Percentiles rank a stretch among this genome's conserved stretches.
Evolutionary conservation across 2,113 vertebrate species (phyloP).

Genomic region (Dascyllus trimaculatus): DNA sequence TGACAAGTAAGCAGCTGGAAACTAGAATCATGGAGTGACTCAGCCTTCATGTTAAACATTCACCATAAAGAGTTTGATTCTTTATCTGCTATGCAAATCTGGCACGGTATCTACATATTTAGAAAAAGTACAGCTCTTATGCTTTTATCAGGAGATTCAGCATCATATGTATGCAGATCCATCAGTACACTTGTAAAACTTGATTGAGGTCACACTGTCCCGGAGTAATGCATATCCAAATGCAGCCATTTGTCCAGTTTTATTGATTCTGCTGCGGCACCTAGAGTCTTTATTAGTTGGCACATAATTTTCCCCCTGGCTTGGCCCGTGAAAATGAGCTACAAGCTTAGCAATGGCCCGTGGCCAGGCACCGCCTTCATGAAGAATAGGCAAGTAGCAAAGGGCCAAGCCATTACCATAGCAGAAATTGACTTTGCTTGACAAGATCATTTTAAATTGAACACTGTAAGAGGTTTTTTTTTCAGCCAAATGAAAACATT

Average conservation of each 20-base stretch:
- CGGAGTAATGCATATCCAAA: conserved; percentile 51
- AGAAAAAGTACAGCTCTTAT: neutral
- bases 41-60: conserved; percentile 39
- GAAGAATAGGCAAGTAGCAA: conserved; percentile 48
- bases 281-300: conserved; percentile 62
- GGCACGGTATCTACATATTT: neutral
- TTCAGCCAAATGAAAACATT: conserved; percentile 26
- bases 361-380: conserved; percentile 42
- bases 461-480: neutral
- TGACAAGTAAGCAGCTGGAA: conserved; percentile 1
- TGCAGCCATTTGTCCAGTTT: conserved; percentile 56
- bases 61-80: conserved; percentile 22
- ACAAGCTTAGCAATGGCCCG: conserved; percentile 58
- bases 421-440: conserved; percentile 54
- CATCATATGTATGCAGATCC: conserved; percentile 33
- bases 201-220: conserved; percentile 39
- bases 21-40: conserved; percentile 12
- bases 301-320: conserved; percentile 50
- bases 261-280: conserved; percentile 63
- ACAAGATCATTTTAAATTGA: conserved; percentile 54
- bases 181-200: conserved; percentile 30
- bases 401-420: conserved; percentile 59
- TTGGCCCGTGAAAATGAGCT: conserved; percentile 62
- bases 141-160: conserved; percentile 10
- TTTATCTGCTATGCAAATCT: conserved; percentile 35